A percentile compares a stretch with the other conserved stretches of the same genome.
These are phyloP conservation scores for Clavelina lepadiformis DNA, from an alignment of 23 tunicate species.

Conservation along the genomic window DNA sequence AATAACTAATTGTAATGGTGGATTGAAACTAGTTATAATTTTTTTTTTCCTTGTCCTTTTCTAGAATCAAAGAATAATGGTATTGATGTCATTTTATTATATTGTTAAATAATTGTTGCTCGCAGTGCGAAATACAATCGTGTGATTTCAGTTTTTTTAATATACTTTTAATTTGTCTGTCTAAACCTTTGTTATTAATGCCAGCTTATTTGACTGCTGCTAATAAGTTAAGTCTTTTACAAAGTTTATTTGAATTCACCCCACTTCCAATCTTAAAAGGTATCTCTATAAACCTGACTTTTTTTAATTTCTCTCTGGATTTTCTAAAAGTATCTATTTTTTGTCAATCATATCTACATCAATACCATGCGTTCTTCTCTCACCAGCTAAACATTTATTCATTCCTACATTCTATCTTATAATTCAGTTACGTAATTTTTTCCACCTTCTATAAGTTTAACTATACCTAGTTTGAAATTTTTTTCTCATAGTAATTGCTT, in stretches of 20 bases:
- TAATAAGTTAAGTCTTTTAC: neutral
- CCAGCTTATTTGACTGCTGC: neutral
- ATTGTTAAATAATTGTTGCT: neutral
- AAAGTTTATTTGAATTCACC: neutral
- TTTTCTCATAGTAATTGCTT: neutral
- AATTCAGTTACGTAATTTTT: neutral
- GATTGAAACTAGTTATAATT: slow-evolving; percentile 1
- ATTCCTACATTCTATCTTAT: neutral
- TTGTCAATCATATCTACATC: neutral
- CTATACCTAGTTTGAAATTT: neutral
- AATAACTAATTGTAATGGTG: slow-evolving; percentile 1
- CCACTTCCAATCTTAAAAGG: neutral
- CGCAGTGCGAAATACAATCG: neutral
- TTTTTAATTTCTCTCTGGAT: neutral
- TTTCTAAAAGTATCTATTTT: neutral
- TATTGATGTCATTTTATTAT: slow-evolving; percentile 6
- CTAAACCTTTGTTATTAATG: neutral
- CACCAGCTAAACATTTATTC: neutral
- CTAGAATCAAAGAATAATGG: slow-evolving; percentile 1
- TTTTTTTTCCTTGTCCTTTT: neutral
- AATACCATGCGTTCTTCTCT: neutral
- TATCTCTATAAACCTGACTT: neutral
- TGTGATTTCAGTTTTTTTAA: neutral
- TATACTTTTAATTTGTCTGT: neutral
- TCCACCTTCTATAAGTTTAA: neutral